These are phyloP conservation scores for Galagoides demidoff DNA, from an alignment of 2,797 vertebrate genomes.

Conservation along the genomic window DNA sequence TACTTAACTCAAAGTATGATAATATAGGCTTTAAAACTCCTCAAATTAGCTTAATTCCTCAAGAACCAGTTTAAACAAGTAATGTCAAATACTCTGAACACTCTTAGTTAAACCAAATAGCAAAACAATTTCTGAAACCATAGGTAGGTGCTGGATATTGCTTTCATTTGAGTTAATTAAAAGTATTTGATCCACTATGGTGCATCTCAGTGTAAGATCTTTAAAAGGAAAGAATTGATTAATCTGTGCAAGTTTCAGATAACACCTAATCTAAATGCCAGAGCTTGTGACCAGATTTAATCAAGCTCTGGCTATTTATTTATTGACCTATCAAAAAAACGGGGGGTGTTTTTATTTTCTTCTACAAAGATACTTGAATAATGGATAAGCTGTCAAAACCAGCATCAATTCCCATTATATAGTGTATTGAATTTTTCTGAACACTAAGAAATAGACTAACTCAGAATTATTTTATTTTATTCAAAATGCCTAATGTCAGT, in stretches of 20 bases:
- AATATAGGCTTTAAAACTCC: conserved; percentile 35
- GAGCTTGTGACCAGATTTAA: conserved; percentile 66
- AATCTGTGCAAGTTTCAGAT: conserved; percentile 72
- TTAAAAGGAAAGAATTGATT: conserved; percentile 79
- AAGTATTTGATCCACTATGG: conserved; percentile 76
- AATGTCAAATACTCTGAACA: conserved; percentile 57
- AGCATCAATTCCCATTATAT: conserved; percentile 59
- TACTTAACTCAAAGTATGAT: conserved; percentile 48
- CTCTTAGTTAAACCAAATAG: conserved; percentile 73
- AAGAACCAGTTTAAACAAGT: conserved; percentile 59
- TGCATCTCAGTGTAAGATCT: conserved; percentile 62
- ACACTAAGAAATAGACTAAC: not conserved
- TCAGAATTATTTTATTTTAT: conserved; percentile 42
- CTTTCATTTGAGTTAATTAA: conserved; percentile 78
- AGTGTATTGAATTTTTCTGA: conserved; percentile 52
- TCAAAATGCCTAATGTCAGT: conserved; percentile 51
- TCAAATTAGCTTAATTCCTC: conserved; percentile 58
- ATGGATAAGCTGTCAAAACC: conserved; percentile 54
- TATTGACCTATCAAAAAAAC: conserved; percentile 67
- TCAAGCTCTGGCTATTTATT: conserved; percentile 69
- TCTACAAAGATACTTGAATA: conserved; percentile 42
- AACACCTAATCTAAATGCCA: conserved; percentile 74
- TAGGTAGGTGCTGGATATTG: conserved; percentile 54
- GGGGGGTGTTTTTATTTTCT: conserved; percentile 21
- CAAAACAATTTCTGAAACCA: conserved; percentile 76